Conservation (phyloP, 2,888 invertebrate species). For the Folsomia candida region DNA sequence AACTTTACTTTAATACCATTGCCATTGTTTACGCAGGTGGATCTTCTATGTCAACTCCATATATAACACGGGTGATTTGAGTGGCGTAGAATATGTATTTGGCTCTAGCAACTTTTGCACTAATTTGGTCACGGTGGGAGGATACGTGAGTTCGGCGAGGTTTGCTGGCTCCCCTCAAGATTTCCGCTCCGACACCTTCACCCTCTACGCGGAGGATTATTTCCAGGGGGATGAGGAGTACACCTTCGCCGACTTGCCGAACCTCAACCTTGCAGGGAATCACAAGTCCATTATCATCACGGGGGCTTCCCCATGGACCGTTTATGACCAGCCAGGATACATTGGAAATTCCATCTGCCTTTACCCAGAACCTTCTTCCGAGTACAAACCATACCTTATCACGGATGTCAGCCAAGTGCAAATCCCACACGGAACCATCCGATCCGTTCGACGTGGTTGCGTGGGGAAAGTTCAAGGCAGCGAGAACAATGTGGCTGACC, state of each 20-base stretch:
- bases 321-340: slow-evolving; percentile 37
- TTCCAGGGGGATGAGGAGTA: slow-evolving; percentile 47
- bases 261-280: slow-evolving; percentile 12
- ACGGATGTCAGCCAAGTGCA: slow-evolving; percentile 1
- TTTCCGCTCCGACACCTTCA: slow-evolving; percentile 33
- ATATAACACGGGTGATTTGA: slow-evolving; percentile 22
- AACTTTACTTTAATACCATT: neutral
- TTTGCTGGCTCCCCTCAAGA: slow-evolving; percentile 38
- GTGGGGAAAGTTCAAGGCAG: slow-evolving; percentile 8
- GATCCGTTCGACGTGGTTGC: slow-evolving; percentile 41
- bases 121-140: slow-evolving; percentile 29
- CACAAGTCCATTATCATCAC: slow-evolving; percentile 35
- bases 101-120: slow-evolving; percentile 33
- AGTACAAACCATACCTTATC: slow-evolving; percentile 35
- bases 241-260: slow-evolving; percentile 15
- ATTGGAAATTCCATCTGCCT: slow-evolving; percentile 42
- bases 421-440: slow-evolving; percentile 32
- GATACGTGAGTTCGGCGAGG: slow-evolving; percentile 24
- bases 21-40: slow-evolving; percentile 18
- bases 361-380: slow-evolving; percentile 20
- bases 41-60: slow-evolving; percentile 28
- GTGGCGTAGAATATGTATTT: slow-evolving; percentile 44
- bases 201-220: slow-evolving; percentile 36
- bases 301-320: slow-evolving; percentile 38
- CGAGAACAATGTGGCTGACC: slow-evolving; percentile 6